A percentile compares a stretch with the other conserved stretches of the same genome.
Conservation (phyloP, 35 echinoderm and acorn worm genomes). For the Apostichopus parvimensis region DNA sequence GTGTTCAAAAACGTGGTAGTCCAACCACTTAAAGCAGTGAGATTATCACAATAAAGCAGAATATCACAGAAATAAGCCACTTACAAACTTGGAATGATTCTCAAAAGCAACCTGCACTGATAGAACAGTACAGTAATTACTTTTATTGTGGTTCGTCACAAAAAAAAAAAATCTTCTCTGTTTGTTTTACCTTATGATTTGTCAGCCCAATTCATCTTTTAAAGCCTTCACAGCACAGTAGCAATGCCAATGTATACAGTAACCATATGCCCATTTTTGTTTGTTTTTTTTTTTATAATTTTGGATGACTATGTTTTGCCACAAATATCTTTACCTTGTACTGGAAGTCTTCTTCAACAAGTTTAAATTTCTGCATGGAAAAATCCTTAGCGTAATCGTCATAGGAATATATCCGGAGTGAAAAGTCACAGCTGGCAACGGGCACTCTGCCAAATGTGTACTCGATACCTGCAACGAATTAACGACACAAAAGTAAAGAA, state of each 20-base stretch:
- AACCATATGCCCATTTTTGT: not conserved
- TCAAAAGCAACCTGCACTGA: no score
- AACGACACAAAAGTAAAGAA: no score
- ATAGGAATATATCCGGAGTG: constrained; percentile 81
- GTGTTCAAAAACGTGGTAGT: no score
- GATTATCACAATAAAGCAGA: no score
- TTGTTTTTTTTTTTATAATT: not conserved
- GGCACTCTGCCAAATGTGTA: constrained; percentile 91
- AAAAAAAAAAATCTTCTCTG: no score
- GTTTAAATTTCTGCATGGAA: constrained; percentile 67
- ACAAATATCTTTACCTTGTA: constrained; percentile 64
- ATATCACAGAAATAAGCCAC: no score
- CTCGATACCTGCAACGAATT: constrained; percentile 74
- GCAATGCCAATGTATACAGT: not conserved
- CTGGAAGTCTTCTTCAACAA: constrained; percentile 76
- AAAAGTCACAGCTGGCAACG: constrained; percentile 97
- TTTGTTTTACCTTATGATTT: no score
- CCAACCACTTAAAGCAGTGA: no score
- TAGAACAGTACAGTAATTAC: no score
- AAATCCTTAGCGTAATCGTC: constrained; percentile 76
- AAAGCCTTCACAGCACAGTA: not conserved
- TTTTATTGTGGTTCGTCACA: no score
- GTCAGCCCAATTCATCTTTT: not conserved
- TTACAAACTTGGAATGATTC: no score
- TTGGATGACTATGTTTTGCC: not conserved